Conservation (phyloP, 2,888 invertebrate species). For the Pseudoips prasinana region DNA sequence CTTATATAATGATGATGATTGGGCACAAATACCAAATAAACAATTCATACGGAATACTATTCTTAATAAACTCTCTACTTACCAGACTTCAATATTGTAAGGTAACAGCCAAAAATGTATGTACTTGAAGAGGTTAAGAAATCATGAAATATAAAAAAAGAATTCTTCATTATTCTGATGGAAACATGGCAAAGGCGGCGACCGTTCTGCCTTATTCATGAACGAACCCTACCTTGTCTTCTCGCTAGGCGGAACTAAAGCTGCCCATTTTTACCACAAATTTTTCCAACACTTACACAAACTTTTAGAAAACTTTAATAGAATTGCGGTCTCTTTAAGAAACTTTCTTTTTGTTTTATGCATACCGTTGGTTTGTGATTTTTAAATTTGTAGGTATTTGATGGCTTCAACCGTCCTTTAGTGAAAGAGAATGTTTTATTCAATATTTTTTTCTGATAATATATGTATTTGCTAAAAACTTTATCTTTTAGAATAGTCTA, state of each 20-base stretch:
- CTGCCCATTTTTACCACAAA: constrained; percentile 54
- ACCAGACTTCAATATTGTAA: no score
- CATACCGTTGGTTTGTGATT: constrained; percentile 16
- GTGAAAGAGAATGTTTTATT: not conserved
- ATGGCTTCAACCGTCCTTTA: constrained; percentile 10
- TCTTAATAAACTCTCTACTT: no score
- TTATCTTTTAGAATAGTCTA: no score
- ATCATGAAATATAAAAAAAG: constrained; percentile 51
- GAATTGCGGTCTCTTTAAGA: constrained; percentile 38
- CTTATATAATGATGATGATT: no score
- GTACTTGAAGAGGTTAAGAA: no score
- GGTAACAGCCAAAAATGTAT: no score
- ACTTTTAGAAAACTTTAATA: constrained; percentile 42
- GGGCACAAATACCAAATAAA: no score
- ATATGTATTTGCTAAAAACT: no score
- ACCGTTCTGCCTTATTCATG: constrained; percentile 64
- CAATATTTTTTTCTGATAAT: no score
- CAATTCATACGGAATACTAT: no score
- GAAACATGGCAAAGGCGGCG: constrained; percentile 62
- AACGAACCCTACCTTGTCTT: constrained; percentile 51
- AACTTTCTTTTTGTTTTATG: constrained; percentile 21
- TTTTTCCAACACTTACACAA: constrained; percentile 50
- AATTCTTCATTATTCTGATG: constrained; percentile 50
- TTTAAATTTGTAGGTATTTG: constrained; percentile 20
- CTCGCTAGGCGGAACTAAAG: constrained; percentile 53